Conservation (phyloP, 2,113 vertebrate species). For the Ondatra zibethicus region DNA sequence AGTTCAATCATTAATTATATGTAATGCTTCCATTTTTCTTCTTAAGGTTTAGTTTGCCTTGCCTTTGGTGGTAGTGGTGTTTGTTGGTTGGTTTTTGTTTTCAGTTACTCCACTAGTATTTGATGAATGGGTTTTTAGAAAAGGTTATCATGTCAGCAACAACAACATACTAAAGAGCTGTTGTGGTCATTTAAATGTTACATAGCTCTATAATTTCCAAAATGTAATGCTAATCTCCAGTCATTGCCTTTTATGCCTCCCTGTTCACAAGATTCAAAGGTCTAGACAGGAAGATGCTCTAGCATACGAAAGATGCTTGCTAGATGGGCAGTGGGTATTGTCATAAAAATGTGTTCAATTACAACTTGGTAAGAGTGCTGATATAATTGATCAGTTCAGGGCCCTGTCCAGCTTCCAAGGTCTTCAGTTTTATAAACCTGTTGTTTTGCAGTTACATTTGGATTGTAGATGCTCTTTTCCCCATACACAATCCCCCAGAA, state of each 20-base stretch:
- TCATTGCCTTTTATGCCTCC: neutral
- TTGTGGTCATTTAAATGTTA: neutral
- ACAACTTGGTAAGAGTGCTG: neutral
- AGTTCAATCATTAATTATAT: constrained; percentile 8
- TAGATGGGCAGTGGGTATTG: constrained; percentile 7
- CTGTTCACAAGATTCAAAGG: neutral
- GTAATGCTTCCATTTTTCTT: neutral
- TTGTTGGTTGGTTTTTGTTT: neutral
- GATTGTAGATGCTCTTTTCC: neutral
- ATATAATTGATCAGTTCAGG: neutral
- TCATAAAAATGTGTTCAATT: neutral
- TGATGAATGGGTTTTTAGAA: neutral
- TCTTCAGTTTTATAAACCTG: constrained; percentile 39
- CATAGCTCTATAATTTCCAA: neutral
- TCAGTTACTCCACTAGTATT: neutral
- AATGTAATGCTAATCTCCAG: neutral
- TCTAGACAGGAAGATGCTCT: neutral
- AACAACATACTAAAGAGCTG: neutral
- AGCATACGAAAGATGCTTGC: neutral
- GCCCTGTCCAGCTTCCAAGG: neutral
- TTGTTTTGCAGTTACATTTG: neutral
- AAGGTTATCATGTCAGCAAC: neutral
- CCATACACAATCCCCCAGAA: neutral
- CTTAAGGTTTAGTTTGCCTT: constrained; percentile 10
- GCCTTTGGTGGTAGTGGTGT: neutral